Evolutionary conservation across 2,797 vertebrate genomes (phyloP), one percentile per base, ranked within the genome.

Genomic region (Oreochromis grahami): DNA sequence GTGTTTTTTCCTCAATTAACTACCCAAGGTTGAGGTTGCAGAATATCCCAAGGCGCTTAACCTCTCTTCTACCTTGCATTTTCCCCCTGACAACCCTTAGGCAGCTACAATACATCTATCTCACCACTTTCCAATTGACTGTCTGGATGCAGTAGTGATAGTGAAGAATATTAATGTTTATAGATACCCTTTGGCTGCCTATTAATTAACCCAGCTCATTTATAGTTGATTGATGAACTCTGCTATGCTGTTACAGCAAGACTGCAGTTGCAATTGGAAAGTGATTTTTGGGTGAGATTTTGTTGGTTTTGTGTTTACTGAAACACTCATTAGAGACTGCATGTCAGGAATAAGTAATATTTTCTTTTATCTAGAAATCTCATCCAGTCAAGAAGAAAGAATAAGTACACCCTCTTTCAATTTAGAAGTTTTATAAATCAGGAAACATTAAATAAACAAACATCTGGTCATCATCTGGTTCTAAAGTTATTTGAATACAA

Each of bases 151-250:
- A 21, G 84, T 5, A 21, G 65, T 79, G 83, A 87, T 65, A 76
- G 58, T 81, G 79, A 86, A 24, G 89, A 89, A 90, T 90, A 87
- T 87, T 87, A 90, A 94, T 93, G 89, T 79, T 81, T 74, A 48
- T 52, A 72, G 56, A 83, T 89, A 78, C 82, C 90, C 87, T 89
- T 87, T 88, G 87, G 91, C 83, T 90, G 77, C 63, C 84, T 78
- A 83, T 89, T 89, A 92, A 93, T 94, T 93, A 91, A 76, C 80
- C 78, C 32, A 38, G 63, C 82, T 91, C 81, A 85, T 92, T 93
- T 88, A 85, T 50, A 84, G 78, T 58, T 94, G 92, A 94, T 91
- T 90, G 91, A 93, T 93, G 88, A 94, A 91, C 84, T 76, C 79
- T 76, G 82, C 12, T 76, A n/a, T 82, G 68, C 55, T 88, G 83